Base-by-base conservation (phyloP, 1,140 invertebrate genomes). In the Potamilus streckersoni region DNA sequence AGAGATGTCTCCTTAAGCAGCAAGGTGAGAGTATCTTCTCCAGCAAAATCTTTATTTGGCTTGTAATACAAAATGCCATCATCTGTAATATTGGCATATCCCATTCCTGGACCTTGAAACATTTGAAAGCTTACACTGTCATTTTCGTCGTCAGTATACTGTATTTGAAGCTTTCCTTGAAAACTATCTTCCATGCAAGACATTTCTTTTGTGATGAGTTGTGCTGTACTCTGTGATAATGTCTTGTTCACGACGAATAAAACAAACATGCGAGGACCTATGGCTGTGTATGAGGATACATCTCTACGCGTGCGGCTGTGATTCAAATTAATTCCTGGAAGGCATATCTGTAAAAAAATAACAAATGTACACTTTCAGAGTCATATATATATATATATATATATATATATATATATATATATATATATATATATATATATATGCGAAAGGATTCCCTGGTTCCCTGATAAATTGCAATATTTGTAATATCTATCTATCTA, bases 81-180 rank as follows among this genome's bases (percentile, higher is more conserved):
- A 15, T 20, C 63, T 16, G 63, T 64, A 5, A 64, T 64, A 64
- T 64, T 64, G 63, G 63, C 63, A 23, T 64, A 17, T 20, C 63
- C 63, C 15, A 27, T 20, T 17, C 15, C 14, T 64, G 63, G 63
- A n/a, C 8, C 3, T 5, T 23, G 16, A 13, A 64, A 27, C 2
- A 64, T 16, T 15, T 31, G 16, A 64, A 17, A 64, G 14, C 13
- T 64, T 4, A 64, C 63, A 64, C 15, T 64, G 31, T 64, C 63
- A 31, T 64, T 31, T 23, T 64, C 63, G 12, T 19, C 63, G 63
- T 64, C 63, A 23, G 15, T 27, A 64, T 27, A 20, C 16, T 64
- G 3, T n/a, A 64, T 13, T 11, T 19, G 20, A 27, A 64, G 63
- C 20, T 64, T 23, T 64, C 20, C 20, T 23, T 14, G 20, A 17